These are phyloP conservation scores for Styela clava DNA, from an alignment of 23 tunicate species.

Conservation along the genomic window DNA sequence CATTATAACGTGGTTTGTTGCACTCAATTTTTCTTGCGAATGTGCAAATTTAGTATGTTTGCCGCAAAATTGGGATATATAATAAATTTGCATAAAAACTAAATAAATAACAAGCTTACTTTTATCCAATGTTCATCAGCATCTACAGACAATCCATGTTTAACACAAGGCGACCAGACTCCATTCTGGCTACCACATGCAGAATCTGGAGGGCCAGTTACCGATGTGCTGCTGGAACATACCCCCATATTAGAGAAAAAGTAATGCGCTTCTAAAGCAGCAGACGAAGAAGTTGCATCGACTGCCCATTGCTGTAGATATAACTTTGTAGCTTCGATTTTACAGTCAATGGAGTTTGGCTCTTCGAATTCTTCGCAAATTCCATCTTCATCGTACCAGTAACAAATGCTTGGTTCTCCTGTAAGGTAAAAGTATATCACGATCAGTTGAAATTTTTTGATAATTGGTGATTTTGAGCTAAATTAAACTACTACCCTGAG, in stretches of 20 bases:
- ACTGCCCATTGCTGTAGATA: constrained; percentile 6
- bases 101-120: no score
- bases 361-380: constrained; percentile 7
- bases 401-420: neutral
- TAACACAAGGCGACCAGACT: neutral
- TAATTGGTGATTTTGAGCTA: neutral
- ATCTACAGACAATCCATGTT: neutral
- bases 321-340: neutral
- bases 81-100: no score
- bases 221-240: neutral
- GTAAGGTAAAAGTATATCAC: neutral
- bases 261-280: neutral
- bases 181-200: neutral
- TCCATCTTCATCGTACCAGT: constrained; percentile 15
- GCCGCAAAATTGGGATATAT: no score
- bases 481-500: constrained; percentile 2
- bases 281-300: constrained; percentile 4
- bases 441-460: neutral
- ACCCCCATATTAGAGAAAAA: neutral
- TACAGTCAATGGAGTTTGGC: neutral
- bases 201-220: neutral
- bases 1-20: no score
- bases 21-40: no score
- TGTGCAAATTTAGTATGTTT: no score
- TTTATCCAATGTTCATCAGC: neutral